Percentiles rank a stretch among this genome's conserved stretches.
phyloP scores from a whole-genome alignment of 2,113 vertebrate genomes.

The Pterocles orientalis region DNA sequence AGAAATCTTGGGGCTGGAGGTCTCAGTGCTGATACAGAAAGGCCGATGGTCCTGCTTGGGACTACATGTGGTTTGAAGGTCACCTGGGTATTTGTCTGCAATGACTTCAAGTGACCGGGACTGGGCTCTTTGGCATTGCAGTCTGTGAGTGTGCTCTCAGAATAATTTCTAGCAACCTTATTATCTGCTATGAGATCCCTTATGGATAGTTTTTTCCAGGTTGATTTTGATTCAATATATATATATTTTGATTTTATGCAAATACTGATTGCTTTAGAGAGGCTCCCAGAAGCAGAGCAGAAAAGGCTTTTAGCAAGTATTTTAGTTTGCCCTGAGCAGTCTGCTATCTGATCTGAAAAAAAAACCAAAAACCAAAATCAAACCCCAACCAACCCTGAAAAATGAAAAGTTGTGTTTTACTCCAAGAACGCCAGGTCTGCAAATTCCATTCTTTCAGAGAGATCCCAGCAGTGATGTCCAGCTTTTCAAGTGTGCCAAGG shows the following conservation, averaged over 20 bases:
- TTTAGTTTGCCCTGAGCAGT: background rate
- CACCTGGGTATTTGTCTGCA: background rate
- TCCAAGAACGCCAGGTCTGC: background rate
- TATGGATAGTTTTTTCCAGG: background rate
- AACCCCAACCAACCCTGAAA: background rate
- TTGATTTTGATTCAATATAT: background rate
- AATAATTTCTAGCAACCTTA: background rate
- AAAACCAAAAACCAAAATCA: background rate
- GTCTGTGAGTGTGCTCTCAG: background rate
- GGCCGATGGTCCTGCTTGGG: background rate
- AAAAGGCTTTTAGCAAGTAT: background rate
- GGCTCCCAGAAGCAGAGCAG: background rate
- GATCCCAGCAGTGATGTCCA: accelerated
- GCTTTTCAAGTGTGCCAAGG: background rate
- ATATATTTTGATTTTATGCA: background rate
- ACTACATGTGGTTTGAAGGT: background rate
- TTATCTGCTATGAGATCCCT: background rate
- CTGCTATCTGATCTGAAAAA: background rate
- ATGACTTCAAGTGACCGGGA: background rate
- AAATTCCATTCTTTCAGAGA: background rate
- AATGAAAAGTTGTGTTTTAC: background rate
- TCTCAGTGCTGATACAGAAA: background rate
- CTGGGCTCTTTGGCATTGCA: background rate
- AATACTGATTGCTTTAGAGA: background rate
- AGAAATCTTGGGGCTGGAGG: accelerated